Base-by-base conservation (phyloP, 2,113 vertebrate genomes). In the Lepidothrix coronata region DNA sequence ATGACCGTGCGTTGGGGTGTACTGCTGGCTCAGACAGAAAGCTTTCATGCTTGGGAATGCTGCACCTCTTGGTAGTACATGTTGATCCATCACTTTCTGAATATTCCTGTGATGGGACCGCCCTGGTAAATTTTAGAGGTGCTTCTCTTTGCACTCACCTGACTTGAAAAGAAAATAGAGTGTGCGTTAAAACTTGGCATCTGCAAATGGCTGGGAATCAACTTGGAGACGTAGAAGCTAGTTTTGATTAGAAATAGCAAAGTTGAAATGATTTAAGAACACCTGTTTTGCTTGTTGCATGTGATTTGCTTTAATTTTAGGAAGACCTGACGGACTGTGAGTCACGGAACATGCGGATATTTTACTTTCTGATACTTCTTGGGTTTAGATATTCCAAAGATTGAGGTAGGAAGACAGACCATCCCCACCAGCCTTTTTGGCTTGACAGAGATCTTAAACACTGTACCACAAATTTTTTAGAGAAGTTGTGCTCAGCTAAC, bases 1-100 rank as follows among this genome's bases (percentile, higher is more conserved):
- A 0, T 59, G 48, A 43, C 43, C 1, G 0, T 22, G 11, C 30
- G 13, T 4, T 12, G 4, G 18, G 61, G 12, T 44, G 4, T 24
- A 14, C 31, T 85, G 49, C 52, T 89, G 58, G 73, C 31, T 44
- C 20, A 5, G 62, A 33, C 61, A 72, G 35, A 73, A 66, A 70
- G 55, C 27, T 59, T 65, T 76, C 0, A 0, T 51, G 19, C 62
- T 77, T 68, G 68, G 57, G 43, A 62, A 0, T 57, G 54, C 46
- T 75, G 59, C 31, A 25, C 4, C 31, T 49, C 55, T 58, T 33
- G 51, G 57, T 48, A 66, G 63, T 51, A 51, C 18, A 7, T 44
- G n/a, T 24, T 2, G 1, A 28, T 37, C 55, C 6, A 7, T 63
- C 11, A 1, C 58, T 80, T 80, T 35, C 39, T 63, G 46, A 85